Conservation (phyloP, 2,888 invertebrate genomes). For the Campoplex capitator region DNA sequence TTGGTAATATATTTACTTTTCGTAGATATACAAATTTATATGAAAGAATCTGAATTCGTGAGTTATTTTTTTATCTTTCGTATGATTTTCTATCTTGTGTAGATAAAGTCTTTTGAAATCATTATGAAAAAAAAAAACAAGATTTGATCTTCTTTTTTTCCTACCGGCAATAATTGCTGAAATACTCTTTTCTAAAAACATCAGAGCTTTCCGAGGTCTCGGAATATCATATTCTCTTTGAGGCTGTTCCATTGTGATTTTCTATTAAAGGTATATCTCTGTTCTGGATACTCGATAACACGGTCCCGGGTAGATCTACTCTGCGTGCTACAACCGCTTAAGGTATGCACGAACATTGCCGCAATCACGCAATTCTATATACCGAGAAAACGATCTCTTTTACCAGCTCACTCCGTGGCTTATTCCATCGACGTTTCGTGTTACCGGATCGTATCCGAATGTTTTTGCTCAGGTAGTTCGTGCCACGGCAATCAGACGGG, state of each 20-base stretch:
- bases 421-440: conserved; percentile 67
- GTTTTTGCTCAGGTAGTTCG: conserved; percentile 40
- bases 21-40: neutral
- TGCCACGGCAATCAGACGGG: conserved; percentile 54
- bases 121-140: neutral
- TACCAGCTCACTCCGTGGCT: conserved; percentile 9
- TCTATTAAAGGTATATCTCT: conserved; percentile 28
- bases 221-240: neutral
- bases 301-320: conserved; percentile 52
- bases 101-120: neutral
- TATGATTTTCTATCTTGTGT: neutral
- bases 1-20: neutral
- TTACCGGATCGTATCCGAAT: conserved; percentile 59
- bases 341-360: conserved; percentile 72
- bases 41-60: neutral
- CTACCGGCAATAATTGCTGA: neutral
- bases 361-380: conserved; percentile 74
- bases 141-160: neutral
- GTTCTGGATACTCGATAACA: conserved; percentile 57
- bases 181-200: conserved; percentile 6
- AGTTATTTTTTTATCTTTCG: neutral
- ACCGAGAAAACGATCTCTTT: conserved; percentile 59
- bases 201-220: neutral
- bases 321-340: conserved; percentile 71
- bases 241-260: conserved; percentile 40